Percentiles rank a stretch among this genome's conserved stretches.
phyloP scores from a whole-genome alignment of 2,113 vertebrate species.

The Xiphophorus hellerii region DNA sequence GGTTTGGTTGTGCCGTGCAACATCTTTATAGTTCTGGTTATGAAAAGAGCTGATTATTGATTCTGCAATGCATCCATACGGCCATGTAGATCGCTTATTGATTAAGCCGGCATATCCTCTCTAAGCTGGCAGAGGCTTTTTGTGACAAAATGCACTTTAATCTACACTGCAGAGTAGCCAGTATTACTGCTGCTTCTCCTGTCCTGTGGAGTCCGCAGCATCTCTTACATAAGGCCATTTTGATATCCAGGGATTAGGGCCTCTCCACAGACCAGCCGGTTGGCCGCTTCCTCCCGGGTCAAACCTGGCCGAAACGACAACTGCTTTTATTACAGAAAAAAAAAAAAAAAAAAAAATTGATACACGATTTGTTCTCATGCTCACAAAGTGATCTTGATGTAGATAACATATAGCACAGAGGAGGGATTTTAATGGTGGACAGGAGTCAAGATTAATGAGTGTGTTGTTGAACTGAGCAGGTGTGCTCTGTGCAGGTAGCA shows the following conservation, averaged over 20 bases:
- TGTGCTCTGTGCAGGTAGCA: conserved; percentile 55
- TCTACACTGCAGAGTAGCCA: conserved; percentile 45
- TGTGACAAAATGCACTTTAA: conserved; percentile 56
- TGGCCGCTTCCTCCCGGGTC: conserved; percentile 33
- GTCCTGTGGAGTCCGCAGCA: conserved; percentile 49
- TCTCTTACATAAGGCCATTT: conserved; percentile 74
- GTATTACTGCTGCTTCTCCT: conserved; percentile 44
- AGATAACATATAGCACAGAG: background rate
- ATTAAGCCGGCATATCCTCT: conserved; percentile 35
- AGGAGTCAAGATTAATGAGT: conserved; percentile 41
- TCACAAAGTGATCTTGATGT: conserved; percentile 12
- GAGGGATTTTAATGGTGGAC: conserved; percentile 25
- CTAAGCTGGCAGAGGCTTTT: conserved; percentile 39
- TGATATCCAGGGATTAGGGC: conserved; percentile 75
- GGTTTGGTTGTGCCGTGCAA: background rate
- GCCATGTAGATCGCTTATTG: conserved; percentile 50
- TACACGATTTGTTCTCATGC: conserved; percentile 22
- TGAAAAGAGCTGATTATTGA: conserved; percentile 19
- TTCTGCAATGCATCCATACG: conserved; percentile 8
- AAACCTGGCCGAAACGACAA: conserved; percentile 17
- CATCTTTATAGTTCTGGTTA: background rate
- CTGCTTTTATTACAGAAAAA: conserved; percentile 40
- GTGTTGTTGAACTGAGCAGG: conserved; percentile 55
- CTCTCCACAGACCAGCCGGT: conserved; percentile 41
- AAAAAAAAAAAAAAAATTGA: background rate